These are phyloP conservation scores for Serripes groenlandicus DNA, from an alignment of 2,888 invertebrate species.

Conservation along the genomic window DNA sequence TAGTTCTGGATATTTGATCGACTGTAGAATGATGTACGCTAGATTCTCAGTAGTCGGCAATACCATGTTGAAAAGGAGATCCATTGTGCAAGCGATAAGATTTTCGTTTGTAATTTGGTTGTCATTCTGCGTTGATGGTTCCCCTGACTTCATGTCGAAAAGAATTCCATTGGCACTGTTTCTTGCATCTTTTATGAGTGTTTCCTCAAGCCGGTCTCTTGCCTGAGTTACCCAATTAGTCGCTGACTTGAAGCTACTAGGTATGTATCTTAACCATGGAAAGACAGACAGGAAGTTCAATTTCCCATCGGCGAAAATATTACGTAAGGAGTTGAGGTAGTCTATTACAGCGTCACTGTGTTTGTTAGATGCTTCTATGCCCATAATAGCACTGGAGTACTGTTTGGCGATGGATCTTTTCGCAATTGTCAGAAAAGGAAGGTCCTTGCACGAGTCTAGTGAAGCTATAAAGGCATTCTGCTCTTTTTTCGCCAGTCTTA, in stretches of 20 bases:
- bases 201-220: too few relatives aligned
- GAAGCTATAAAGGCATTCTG: background rate
- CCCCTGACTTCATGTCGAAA: background rate
- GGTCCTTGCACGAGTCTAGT: background rate
- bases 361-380: background rate
- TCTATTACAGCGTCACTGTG: background rate
- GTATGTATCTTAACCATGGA: background rate
- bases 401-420: background rate
- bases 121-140: background rate
- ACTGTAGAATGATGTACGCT: background rate
- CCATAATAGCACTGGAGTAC: background rate
- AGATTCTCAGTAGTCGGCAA: background rate
- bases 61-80: constrained; percentile 1
- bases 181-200: too few relatives aligned
- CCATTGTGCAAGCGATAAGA: background rate
- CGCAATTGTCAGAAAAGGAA: background rate
- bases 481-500: background rate
- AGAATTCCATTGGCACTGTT: constrained; percentile 9
- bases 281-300: background rate
- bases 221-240: too few relatives aligned
- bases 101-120: background rate
- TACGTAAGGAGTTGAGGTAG: background rate
- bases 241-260: background rate
- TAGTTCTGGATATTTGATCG: background rate
- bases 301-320: background rate